Conservation (phyloP, 2,113 vertebrate genomes). For the Lutjanus erythropterus region DNA sequence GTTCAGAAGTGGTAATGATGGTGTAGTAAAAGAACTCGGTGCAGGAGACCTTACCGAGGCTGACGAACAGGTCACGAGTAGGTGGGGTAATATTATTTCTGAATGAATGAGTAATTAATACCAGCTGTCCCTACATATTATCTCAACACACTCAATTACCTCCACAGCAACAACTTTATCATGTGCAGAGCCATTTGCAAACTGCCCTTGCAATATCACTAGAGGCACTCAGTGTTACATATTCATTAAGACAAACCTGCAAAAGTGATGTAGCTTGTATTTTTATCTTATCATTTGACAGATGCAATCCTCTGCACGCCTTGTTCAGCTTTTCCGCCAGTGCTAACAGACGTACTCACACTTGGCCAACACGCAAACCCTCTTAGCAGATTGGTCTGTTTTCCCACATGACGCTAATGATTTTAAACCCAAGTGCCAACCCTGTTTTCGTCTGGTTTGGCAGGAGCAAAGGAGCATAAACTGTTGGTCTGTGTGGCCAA, state of each 20-base stretch:
- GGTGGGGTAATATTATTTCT: conserved; percentile 31
- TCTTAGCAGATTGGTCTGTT: neutral
- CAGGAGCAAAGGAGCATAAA: neutral
- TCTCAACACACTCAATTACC: conserved; percentile 32
- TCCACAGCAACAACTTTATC: conserved; percentile 22
- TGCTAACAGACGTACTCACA: neutral
- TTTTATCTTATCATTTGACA: neutral
- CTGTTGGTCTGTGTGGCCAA: neutral
- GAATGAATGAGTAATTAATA: conserved; percentile 56
- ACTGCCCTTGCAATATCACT: neutral
- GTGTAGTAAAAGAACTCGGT: neutral
- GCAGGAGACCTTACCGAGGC: conserved; percentile 16
- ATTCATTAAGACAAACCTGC: conserved; percentile 28
- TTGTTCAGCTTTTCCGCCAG: neutral
- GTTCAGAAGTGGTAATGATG: conserved; percentile 15
- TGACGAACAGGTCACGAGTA: conserved; percentile 36
- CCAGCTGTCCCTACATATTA: conserved; percentile 43
- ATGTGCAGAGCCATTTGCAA: conserved; percentile 23
- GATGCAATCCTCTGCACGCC: conserved; percentile 3
- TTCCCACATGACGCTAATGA: conserved; percentile 4
- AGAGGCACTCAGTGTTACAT: neutral
- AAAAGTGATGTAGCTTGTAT: neutral
- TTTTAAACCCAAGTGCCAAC: neutral
- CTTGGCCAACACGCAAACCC: neutral
- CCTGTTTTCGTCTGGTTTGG: neutral